These are phyloP conservation scores for Tenthredo notha DNA, from an alignment of 2,888 invertebrate genomes.

Conservation along the genomic window DNA sequence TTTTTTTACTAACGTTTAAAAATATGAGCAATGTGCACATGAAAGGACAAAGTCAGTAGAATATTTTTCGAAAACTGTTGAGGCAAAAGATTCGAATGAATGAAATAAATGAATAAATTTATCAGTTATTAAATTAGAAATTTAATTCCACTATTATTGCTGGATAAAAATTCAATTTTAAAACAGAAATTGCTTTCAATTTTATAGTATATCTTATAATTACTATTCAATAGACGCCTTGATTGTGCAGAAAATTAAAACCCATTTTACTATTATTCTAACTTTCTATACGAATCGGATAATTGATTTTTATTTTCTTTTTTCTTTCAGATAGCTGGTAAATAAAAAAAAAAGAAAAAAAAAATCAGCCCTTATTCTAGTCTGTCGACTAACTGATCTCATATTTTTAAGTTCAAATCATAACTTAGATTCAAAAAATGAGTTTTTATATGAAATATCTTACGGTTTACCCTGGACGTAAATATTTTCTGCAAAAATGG, in stretches of 20 bases:
- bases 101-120: too few relatives aligned
- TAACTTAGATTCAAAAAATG: neutral
- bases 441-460: neutral
- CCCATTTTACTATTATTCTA: neutral
- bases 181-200: neutral
- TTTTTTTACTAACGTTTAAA: too few relatives aligned
- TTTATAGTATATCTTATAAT: neutral
- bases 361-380: neutral
- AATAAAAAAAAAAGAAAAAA: neutral
- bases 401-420: neutral
- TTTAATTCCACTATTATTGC: too few relatives aligned
- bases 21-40: too few relatives aligned
- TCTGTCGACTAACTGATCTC: too few relatives aligned
- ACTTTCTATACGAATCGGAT: neutral
- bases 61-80: too few relatives aligned
- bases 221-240: neutral
- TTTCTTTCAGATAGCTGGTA: neutral
- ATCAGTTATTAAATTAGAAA: too few relatives aligned
- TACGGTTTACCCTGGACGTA: neutral
- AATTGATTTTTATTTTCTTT: neutral
- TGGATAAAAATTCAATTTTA: neutral
- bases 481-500: neutral
- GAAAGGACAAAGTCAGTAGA: too few relatives aligned
- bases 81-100: too few relatives aligned
- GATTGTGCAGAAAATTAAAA: neutral